Percentiles rank a stretch among this genome's conserved stretches.
Evolutionary conservation across 2,113 vertebrate species (phyloP).

Genomic region (Nannobrachium achirus): DNA sequence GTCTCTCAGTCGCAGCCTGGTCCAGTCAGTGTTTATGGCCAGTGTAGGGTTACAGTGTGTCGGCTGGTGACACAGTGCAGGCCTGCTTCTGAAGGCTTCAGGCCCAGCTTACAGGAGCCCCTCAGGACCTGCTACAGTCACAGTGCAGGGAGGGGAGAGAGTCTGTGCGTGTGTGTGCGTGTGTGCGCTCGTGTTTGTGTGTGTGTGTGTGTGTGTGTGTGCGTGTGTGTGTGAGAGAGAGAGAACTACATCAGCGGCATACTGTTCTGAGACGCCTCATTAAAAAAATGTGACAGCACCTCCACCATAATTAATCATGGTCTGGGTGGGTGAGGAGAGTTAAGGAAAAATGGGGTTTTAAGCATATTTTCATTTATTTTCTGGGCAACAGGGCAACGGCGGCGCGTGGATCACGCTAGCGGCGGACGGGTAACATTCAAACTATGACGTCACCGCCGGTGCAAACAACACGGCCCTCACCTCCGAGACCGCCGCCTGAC

Average conservation of each 20-base stretch:
- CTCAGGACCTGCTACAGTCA: slow-evolving; percentile 28
- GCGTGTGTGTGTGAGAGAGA: slow-evolving; percentile 15
- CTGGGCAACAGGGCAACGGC: too few relatives aligned
- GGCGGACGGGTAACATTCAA: slow-evolving; percentile 24
- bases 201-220: slow-evolving; percentile 14
- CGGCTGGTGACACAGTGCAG: slow-evolving; percentile 71
- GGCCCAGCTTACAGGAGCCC: slow-evolving; percentile 41
- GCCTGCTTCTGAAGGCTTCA: slow-evolving; percentile 59
- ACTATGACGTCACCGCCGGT: neutral
- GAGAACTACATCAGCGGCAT: slow-evolving; percentile 36
- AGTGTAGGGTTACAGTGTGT: slow-evolving; percentile 69
- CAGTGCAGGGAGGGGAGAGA: slow-evolving; percentile 12
- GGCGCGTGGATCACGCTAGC: slow-evolving; percentile 5
- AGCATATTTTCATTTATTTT: slow-evolving; percentile 29
- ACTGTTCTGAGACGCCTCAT: slow-evolving; percentile 62
- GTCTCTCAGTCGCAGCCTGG: slow-evolving; percentile 6
- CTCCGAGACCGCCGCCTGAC: too few relatives aligned
- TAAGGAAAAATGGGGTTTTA: slow-evolving; percentile 34
- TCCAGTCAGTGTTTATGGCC: slow-evolving; percentile 62
- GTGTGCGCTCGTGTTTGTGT: neutral
- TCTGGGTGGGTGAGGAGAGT: slow-evolving; percentile 29
- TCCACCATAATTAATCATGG: slow-evolving; percentile 56
- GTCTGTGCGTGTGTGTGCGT: neutral
- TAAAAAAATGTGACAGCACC: slow-evolving; percentile 60
- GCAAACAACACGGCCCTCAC: too few relatives aligned